Conservation (phyloP, 2,113 vertebrate species). For the Talpa occidentalis region DNA sequence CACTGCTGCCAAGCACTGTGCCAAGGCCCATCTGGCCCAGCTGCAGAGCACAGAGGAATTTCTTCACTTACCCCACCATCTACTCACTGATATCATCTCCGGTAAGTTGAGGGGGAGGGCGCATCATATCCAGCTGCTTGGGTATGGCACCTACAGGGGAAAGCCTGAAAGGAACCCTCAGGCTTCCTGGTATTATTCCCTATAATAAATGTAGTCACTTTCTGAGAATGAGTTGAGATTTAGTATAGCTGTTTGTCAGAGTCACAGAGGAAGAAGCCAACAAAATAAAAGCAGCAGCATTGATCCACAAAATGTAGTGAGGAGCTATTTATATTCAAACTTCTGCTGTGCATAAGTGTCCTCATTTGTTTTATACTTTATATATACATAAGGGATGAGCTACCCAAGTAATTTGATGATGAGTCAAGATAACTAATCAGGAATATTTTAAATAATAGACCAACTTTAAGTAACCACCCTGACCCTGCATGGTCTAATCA, state of each 20-base stretch:
- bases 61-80: conserved; percentile 93
- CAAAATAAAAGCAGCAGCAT: not conserved
- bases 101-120: conserved; percentile 83
- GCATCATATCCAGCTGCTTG: not conserved
- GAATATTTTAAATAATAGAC: not conserved
- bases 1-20: conserved; percentile 97
- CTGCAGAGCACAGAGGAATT: conserved; percentile 96
- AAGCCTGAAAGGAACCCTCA: not conserved
- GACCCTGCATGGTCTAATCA: not conserved
- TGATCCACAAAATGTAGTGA: not conserved
- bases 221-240: not conserved
- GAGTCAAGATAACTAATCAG: not conserved
- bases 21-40: conserved; percentile 96
- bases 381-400: not conserved
- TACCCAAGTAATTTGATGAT: not conserved
- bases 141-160: not conserved
- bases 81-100: conserved; percentile 95
- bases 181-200: not conserved
- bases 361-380: not conserved
- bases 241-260: not conserved
- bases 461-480: not conserved
- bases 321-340: not conserved
- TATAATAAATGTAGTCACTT: not conserved
- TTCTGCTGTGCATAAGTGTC: not conserved
- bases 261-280: not conserved